phyloP scores from a whole-genome alignment of 2,797 vertebrate species.

The Podargus strigoides region DNA sequence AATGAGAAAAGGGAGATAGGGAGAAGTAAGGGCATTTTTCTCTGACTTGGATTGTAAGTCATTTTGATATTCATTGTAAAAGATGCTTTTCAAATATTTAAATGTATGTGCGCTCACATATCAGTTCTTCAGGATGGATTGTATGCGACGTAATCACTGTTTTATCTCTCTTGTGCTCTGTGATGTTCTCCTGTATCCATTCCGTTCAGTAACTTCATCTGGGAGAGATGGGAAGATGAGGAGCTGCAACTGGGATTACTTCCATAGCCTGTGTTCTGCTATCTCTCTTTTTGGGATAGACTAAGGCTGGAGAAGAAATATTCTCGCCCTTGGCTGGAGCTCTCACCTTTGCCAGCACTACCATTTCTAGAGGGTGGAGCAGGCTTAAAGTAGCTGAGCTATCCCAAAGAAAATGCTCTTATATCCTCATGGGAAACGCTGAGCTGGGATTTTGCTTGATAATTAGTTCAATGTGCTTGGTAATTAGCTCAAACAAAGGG shows the following conservation, averaged over 20 bases:
- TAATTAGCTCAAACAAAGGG: constrained; percentile 22
- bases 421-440: not conserved
- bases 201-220: constrained; percentile 10
- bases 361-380: not conserved
- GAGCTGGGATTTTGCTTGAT: constrained; percentile 3
- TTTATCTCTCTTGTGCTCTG: constrained; percentile 40
- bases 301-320: not conserved
- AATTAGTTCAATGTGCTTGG: not conserved
- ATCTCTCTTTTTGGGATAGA: not conserved
- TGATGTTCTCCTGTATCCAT: not conserved
- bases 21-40: constrained; percentile 70
- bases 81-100: constrained; percentile 79
- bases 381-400: not conserved
- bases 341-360: not conserved
- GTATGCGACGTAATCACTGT: constrained; percentile 18
- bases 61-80: constrained; percentile 77
- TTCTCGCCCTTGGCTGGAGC: not conserved
- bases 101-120: constrained; percentile 73
- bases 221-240: not conserved
- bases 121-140: constrained; percentile 57
- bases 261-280: not conserved
- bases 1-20: constrained; percentile 78
- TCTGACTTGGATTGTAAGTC: constrained; percentile 72
- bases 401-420: not conserved
- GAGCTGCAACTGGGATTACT: not conserved